Evolutionary conservation across 2,888 invertebrate species (phyloP), one percentile per base, ranked within the genome.

Genomic region (Latheticus oryzae): DNA sequence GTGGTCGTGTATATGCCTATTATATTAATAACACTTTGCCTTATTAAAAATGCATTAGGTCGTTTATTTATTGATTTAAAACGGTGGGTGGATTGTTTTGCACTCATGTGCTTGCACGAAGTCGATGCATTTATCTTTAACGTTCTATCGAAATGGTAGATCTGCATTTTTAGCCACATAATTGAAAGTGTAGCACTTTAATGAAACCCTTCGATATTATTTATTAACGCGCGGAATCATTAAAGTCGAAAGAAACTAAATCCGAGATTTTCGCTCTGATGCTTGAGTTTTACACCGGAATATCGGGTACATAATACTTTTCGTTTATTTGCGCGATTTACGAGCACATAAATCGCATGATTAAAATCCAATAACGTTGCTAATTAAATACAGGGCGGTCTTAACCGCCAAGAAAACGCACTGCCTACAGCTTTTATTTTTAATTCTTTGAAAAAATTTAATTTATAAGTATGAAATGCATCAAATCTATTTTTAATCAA

Each of bases 1-100:
- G 76, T 76, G 76, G 76, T 76, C 76, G 74, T 60, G 68, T 60
- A 71, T 68, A 71, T 70, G 67, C 73, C 72, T 76, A 76, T 76
- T 76, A 76, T 75, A 76, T 75, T 75, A 76, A 76, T 76, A 76
- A 76, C 76, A 75, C 75, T 76, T 72, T 65, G 69, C 68, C 74
- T 75, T 76, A 75, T 76, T 76, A 76, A 76, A 76, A 76, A 76
- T 76, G 74, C 76, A 76, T 76, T 75, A 74, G 71, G 66, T 73
- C 67, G 73, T 69, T 74, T 73, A 76, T 75, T 76, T 75, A 76
- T 76, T 74, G 75, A 75, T 74, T 75, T 73, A 71, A 73, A 75
- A 73, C 73, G 72, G 73, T 75, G 72, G 73, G 73, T 70, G 68
- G 71, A 73, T 68, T 67, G 68, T 66, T 62, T 58, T 50, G 35